A percentile compares a stretch with the other conserved stretches of the same genome.
Evolutionary conservation across 2,113 vertebrate genomes (phyloP).

Genomic region (Pachycephala philippinensis): DNA sequence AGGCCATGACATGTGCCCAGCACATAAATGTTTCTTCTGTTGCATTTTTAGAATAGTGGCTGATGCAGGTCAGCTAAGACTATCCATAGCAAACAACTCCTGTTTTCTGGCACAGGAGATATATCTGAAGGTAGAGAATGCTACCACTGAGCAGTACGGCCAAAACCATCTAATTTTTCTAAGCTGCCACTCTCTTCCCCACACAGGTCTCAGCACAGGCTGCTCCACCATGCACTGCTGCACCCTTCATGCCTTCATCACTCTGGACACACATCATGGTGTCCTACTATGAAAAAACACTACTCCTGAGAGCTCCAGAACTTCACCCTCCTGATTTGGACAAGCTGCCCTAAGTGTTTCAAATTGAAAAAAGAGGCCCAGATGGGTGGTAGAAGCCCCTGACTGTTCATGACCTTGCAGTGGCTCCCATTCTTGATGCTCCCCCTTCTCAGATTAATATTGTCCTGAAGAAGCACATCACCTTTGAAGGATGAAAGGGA

Average conservation of each 20-base stretch:
- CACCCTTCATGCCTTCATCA: background rate
- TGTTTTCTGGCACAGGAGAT: background rate
- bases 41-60: background rate
- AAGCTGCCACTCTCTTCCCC: background rate
- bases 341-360: background rate
- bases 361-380: background rate
- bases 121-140: background rate
- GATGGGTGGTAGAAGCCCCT: background rate
- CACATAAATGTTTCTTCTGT: background rate
- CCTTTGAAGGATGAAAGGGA: background rate
- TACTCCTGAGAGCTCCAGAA: background rate
- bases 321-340: background rate
- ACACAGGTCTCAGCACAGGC: background rate
- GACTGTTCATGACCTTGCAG: background rate
- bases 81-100: background rate
- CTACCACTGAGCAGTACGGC: background rate
- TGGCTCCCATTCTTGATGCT: background rate
- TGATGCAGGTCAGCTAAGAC: background rate
- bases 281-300: background rate
- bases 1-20: fast-evolving
- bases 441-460: background rate
- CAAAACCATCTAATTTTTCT: background rate
- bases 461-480: background rate
- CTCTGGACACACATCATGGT: background rate
- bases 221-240: background rate